Conservation (phyloP, 2,888 invertebrate genomes). For the Zele albiditarsus region DNA sequence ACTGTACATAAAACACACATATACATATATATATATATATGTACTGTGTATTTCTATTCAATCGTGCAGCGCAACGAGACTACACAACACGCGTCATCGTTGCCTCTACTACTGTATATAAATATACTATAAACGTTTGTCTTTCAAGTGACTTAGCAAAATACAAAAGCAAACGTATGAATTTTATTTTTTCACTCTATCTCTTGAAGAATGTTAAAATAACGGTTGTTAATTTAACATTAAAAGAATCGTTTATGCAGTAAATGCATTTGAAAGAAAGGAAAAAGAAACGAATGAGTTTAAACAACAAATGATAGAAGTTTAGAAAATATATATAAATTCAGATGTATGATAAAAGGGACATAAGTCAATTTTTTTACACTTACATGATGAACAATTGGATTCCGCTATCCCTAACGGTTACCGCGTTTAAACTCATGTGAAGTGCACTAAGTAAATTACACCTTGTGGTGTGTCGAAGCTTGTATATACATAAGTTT, state of each 20-base stretch:
- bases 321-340: neutral
- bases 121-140: slow-evolving; percentile 22
- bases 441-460: neutral
- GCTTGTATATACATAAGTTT: neutral
- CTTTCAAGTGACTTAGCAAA: slow-evolving; percentile 25
- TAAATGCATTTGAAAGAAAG: neutral
- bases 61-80: neutral
- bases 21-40: neutral
- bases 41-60: neutral
- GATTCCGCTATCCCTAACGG: slow-evolving; percentile 6
- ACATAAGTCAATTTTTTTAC: neutral
- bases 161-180: neutral
- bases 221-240: slow-evolving; percentile 12
- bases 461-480: neutral
- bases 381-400: neutral
- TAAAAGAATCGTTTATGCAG: neutral
- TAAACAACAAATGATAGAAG: neutral
- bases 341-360: neutral
- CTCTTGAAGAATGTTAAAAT: neutral
- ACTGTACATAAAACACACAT: neutral
- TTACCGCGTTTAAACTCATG: neutral
- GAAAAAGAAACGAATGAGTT: neutral
- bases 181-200: neutral
- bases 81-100: slow-evolving; percentile 18
- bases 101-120: slow-evolving; percentile 27